Evolutionary conservation across 2,797 vertebrate genomes (phyloP), one percentile per base, ranked within the genome.

Genomic region (Channallabes apus): DNA sequence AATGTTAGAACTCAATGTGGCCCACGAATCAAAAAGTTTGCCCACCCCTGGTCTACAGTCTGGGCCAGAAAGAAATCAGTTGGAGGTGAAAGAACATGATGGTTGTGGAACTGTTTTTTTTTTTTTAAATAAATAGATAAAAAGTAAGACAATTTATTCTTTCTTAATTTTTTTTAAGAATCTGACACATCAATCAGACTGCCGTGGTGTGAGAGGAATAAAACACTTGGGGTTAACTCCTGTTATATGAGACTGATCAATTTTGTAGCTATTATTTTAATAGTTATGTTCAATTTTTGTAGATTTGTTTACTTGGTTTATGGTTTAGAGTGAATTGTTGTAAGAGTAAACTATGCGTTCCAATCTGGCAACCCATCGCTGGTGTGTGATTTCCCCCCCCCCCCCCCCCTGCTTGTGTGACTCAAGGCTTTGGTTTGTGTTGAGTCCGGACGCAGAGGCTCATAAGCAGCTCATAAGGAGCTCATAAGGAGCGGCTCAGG

Each of bases 321-420:
- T 2, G n/a, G 35, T 79, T 18, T 20, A 20, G 35, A 62, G 77
- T 46, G 24, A 18, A 64, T 46, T 46, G 59, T 29, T 59, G 59
- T 38, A 32, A 41, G 82, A 83, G 27, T 38, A 17, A 75, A 17
- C 20, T 14, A 75, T 32, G 15, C 29, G 82, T 17, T 15, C 8
- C 41, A 65, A 83, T 76, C 71, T 83, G 82, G 82, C 82, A 83
- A 83, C 82, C 82, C 82, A 73, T 1, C n/a, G 24, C 38, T 14
- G n/a, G 38, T 18, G 41, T 9, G 82, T 64, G 58, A 51, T 64
- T 64, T 75, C 15, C 64, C 27, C 9, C 17, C 3, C n/a, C 9
- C 11, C 3, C 72, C 29, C 72, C 17, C 24, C 75, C 4, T 15
- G 0, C 38, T 51, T 51, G 46, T 83, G 82, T 58, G 69, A 83